Evolutionary conservation across 2,888 invertebrate species (phyloP), one percentile per base, ranked within the genome.

Genomic region (Pegoplata infirma): DNA sequence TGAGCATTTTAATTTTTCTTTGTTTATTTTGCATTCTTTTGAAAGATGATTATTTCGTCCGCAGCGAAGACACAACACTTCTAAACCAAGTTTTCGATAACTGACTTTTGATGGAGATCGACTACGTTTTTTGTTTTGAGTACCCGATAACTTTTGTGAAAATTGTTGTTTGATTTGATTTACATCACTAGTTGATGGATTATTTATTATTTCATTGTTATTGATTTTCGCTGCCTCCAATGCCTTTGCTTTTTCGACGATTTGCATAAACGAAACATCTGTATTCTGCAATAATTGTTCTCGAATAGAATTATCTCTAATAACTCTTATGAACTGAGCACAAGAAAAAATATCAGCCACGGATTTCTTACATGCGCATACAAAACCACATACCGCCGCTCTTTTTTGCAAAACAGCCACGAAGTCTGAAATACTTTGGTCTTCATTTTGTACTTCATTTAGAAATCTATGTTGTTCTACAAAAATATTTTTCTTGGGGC

Each of bases 11-110:
- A 51, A 61, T 10, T 49, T 59, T 32, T 40, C 23, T 51, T 51
- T 51, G 23, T 71, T 53, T 40, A 28, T n/a, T 28, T 44, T 19
- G 28, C 71, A 71, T 16, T 53, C 53, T 6, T 49, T 71, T 53
- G 61, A 36, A 14, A 61, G 5, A 40, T 68, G 53, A 23, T 5
- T 5, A 23, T 46, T 74, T 47, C 74, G 47, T 14, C 59, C 74
- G 23, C 74, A 74, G 32, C 74, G 56, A 40, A 74, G 59, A 74
- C 74, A 74, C 53, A 74, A 51, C 14, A 36, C 51, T 36, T 64
- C 64, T 8, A 64, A n/a, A 21, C 51, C 64, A 19, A 64, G 51
- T 36, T 64, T 36, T 21, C 64, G 58, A 63, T 73, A 73, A 66
- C 25, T 47, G 19, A 66, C 19, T 25, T 36, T 53, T 14, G 72